Base-by-base conservation (phyloP, 2,888 invertebrate genomes). In the Chrysotoxum bicinctum region DNA sequence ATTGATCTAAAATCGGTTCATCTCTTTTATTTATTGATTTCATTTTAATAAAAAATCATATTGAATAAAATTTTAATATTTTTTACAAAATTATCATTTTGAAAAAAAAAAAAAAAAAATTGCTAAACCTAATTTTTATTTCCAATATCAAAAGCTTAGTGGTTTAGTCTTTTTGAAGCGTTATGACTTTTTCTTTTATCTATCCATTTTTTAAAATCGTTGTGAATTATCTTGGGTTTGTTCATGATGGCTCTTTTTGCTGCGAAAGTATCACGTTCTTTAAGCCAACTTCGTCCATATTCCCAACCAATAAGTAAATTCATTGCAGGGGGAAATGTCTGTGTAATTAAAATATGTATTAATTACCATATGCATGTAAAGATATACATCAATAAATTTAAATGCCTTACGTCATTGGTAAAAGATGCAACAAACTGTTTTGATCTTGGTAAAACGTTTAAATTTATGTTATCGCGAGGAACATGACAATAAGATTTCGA, bases 261-360 rank as follows among this genome's bases (percentile, higher is more conserved):
- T 21, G 37, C 52, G 19, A 83, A 83, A 4, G 21, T 68, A 69
- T 83, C 45, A 32, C 78, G 73, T 74, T 83, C 82, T 35, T 62
- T 68, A 9, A 83, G 14, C 82, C 82, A 83, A 21, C 21, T 73
- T 23, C 82, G 40, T 16, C 82, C 82, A 54, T 83, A 83, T 45
- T 83, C 82, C 82, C 82, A 83, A 21, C 68, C 54, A 4, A 83
- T 19, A 1, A 83, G 32, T 16, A 68, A 45, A 26, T 48, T 73
- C 78, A 83, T 83, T 56, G 54, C 16, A 21, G 82, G 50, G 0
- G 60, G 77, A 10, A 43, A 66, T 6, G 14, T 1, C 77, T 81
- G 12, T n/a, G 10, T 10, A 40, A 1, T 43, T 10, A 19, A 10
- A 7, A 66, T 45, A 16, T 12, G 21, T 23, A 37, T 14, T 7